Base-by-base conservation (phyloP, 2,113 vertebrate species). In the Paraplagusia blochii region DNA sequence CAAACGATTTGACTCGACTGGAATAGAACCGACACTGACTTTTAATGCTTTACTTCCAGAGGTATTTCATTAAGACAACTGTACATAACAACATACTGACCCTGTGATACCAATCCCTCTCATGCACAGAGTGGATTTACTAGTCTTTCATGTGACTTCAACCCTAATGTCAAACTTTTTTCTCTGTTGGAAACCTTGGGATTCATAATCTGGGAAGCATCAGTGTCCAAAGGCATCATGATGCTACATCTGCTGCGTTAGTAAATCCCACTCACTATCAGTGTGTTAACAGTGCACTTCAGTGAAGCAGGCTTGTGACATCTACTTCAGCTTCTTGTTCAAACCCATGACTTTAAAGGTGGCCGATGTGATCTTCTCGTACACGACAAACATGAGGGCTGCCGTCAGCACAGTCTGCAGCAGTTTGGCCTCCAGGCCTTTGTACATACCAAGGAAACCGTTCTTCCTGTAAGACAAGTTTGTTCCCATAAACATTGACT, bases 391-490 rank as follows among this genome's bases (percentile, higher is more conserved):
- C 91, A 92, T 92, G 65, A 92, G 91, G 4, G 90, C 91, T 0
- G 91, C 90, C 1, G 91, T 92, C 71, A 92, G 81, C 6, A 92
- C 89, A 0, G 91, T 92, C 88, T 92, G 91, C 1, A 92, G 87
- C 46, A 92, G 79, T 70, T 92, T 92, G 43, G 91, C 91, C 82
- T 92, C 91, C 77, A 92, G 82, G 53, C 91, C 91, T 84, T 91
- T 91, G 80, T 92, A 92, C 56, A 92, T 63, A 29, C 90, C 87
- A 0, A 87, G 39, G 7, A 80, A 19, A 1, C 91, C 90, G 0
- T 87, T 77, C 49, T 50, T 87, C 76, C 91, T 92, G 79, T 8
- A n/a, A 65, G 0, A 46, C 19, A 69, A 0, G 7, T 47, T 47
- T 29, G 11, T 13, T n/a, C 17, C n/a, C 8, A 42, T 8, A 39